A percentile compares a stretch with the other conserved stretches of the same genome.
These are phyloP conservation scores for Leptodirus hochenwartii DNA, from an alignment of 2,888 invertebrate species.

Conservation along the genomic window DNA sequence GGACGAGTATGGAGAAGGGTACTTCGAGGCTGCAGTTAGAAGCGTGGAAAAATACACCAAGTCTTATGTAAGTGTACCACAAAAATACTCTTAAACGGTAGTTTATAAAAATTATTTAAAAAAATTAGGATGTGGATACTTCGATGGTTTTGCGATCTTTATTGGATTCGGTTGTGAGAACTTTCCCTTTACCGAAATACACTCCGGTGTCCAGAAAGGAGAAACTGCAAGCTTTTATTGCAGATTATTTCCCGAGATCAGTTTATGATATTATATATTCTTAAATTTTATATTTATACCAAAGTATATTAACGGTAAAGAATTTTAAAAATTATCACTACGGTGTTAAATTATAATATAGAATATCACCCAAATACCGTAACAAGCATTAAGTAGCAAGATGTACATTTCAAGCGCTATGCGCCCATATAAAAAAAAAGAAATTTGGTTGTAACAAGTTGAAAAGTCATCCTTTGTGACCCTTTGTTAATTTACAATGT, in stretches of 20 bases:
- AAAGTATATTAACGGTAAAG: conserved; percentile 7
- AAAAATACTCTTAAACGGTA: not conserved
- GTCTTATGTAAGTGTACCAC: conserved; percentile 35
- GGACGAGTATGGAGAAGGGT: conserved; percentile 61
- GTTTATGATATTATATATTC: conserved; percentile 62
- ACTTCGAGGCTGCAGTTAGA: conserved; percentile 64
- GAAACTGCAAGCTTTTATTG: conserved; percentile 60
- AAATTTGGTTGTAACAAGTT: no score
- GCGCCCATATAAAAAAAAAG: no score
- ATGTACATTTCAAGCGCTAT: no score
- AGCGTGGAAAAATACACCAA: conserved; percentile 64
- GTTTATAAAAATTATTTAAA: conserved; percentile 1
- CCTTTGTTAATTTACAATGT: no score
- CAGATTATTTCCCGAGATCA: conserved; percentile 64
- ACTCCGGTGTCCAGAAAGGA: conserved; percentile 65
- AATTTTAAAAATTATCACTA: conserved; percentile 2
- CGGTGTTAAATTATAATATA: no score
- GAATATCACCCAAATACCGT: no score
- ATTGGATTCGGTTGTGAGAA: conserved; percentile 59
- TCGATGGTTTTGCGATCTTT: conserved; percentile 57
- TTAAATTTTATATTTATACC: no score
- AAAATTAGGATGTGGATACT: conserved; percentile 49
- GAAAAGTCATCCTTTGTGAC: no score
- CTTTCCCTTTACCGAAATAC: conserved; percentile 69
- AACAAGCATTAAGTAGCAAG: no score